These are phyloP conservation scores for Papilio aristodemus DNA, from an alignment of 1,140 invertebrate genomes.

Conservation along the genomic window DNA sequence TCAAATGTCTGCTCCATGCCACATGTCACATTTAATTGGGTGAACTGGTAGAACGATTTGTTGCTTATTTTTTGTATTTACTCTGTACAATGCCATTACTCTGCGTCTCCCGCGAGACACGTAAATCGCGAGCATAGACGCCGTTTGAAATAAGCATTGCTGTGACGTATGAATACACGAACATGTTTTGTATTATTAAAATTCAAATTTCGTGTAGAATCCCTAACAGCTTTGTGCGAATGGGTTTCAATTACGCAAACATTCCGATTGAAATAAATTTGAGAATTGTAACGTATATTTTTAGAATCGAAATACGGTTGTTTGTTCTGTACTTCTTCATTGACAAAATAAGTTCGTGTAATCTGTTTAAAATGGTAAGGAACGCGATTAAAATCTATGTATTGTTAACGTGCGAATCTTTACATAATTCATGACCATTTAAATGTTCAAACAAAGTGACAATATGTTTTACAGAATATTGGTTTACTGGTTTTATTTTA, in stretches of 20 bases:
- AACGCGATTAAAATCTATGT: constrained; percentile 19
- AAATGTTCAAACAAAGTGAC: constrained; percentile 71
- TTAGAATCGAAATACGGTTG: constrained; percentile 15
- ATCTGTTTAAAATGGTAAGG: constrained; percentile 23
- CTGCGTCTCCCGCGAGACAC: constrained; percentile 77
- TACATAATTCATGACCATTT: constrained; percentile 77
- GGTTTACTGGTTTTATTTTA: constrained; percentile 49
- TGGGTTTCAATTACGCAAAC: constrained; percentile 47
- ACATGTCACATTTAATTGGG: constrained; percentile 81
- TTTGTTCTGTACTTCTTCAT: constrained; percentile 23
- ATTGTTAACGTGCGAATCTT: constrained; percentile 47
- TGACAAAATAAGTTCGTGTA: constrained; percentile 23
- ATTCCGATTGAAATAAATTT: constrained; percentile 35
- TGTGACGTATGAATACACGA: constrained; percentile 73
- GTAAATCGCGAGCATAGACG: constrained; percentile 73
- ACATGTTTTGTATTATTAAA: constrained; percentile 72
- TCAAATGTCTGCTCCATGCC: constrained; percentile 48
- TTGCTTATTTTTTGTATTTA: constrained; percentile 68
- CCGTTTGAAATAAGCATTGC: constrained; percentile 70
- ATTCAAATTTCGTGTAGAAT: constrained; percentile 69
- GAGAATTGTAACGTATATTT: constrained; percentile 8
- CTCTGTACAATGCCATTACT: constrained; percentile 72
- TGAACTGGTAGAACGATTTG: constrained; percentile 75
- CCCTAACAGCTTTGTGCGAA: constrained; percentile 46
- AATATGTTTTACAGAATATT: constrained; percentile 64